A percentile compares a stretch with the other conserved stretches of the same genome.
Evolutionary conservation across 2,113 vertebrate species (phyloP).

Genomic region (Hyperopisus bebe): DNA sequence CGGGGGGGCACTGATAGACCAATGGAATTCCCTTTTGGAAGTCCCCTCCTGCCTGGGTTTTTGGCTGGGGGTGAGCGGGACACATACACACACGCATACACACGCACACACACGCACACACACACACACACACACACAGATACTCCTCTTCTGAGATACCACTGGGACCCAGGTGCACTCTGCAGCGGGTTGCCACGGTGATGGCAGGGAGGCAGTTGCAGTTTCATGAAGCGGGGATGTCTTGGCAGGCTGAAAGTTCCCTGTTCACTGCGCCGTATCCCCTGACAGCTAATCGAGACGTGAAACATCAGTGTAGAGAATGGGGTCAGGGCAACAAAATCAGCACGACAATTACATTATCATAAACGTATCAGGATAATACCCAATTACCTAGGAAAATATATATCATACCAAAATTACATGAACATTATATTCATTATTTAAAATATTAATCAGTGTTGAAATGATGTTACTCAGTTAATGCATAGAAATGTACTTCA

Average conservation of each 20-base stretch:
- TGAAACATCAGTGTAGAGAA: background rate
- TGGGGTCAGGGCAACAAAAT: background rate
- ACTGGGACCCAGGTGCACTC: background rate
- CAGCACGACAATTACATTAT: background rate
- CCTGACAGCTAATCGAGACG: background rate
- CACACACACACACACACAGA: background rate
- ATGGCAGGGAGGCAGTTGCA: background rate
- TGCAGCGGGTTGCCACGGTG: background rate
- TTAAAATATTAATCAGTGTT: background rate
- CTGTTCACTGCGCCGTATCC: background rate
- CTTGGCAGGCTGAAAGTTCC: background rate
- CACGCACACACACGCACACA: too few relatives aligned
- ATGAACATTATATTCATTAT: background rate
- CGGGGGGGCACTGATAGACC: background rate
- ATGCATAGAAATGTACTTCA: background rate
- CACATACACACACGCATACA: too few relatives aligned
- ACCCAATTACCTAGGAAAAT: background rate
- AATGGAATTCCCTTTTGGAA: background rate
- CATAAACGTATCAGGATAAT: background rate
- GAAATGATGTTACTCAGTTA: background rate
- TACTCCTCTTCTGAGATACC: background rate
- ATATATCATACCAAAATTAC: background rate
- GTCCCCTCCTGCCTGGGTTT: background rate
- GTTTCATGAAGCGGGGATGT: background rate
- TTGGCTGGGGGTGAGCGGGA: background rate